These are phyloP conservation scores for Empidonax alnorum DNA, from an alignment of 2,113 vertebrate genomes.

Conservation along the genomic window DNA sequence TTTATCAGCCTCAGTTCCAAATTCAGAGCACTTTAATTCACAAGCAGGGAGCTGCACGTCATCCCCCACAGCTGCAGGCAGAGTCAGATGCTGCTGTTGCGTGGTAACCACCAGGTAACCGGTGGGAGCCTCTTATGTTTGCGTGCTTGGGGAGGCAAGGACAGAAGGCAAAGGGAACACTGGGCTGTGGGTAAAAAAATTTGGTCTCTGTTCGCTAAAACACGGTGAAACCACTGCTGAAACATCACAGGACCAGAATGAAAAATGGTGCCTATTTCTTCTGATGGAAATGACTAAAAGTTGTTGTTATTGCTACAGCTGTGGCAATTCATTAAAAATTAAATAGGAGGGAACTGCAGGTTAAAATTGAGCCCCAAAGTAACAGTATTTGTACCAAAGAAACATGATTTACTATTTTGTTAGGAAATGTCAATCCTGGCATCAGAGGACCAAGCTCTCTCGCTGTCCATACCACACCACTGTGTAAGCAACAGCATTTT, in stretches of 20 bases:
- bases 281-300: background rate
- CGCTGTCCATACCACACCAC: background rate
- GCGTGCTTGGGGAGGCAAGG: background rate
- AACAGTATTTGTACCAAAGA: background rate
- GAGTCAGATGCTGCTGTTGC: constrained; percentile 36
- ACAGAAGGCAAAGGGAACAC: background rate
- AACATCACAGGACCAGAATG: background rate
- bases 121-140: background rate
- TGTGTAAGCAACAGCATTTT: background rate
- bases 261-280: background rate
- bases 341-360: background rate
- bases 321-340: background rate
- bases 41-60: background rate
- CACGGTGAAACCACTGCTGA: background rate
- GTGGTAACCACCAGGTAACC: constrained; percentile 56
- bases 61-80: background rate
- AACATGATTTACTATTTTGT: background rate
- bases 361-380: background rate
- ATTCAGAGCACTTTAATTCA: background rate
- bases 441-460: background rate
- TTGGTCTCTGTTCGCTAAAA: background rate
- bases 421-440: background rate
- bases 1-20: background rate
- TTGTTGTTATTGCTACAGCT: background rate
- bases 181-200: background rate